A percentile compares a stretch with the other conserved stretches of the same genome.
Conservation (phyloP, 2,888 invertebrate species). For the Iphiclides podalirius region DNA sequence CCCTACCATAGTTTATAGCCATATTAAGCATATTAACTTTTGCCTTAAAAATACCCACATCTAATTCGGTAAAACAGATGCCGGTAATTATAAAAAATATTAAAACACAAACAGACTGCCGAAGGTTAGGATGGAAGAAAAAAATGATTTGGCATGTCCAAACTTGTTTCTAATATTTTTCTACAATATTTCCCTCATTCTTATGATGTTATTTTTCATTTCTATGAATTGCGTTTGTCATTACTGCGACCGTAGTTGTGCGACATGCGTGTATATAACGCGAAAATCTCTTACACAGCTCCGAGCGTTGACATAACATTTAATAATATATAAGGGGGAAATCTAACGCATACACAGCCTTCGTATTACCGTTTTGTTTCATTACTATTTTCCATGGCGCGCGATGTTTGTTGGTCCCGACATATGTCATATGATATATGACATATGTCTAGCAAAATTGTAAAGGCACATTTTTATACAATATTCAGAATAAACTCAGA, state of each 20-base stretch:
- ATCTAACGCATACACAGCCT: conserved; percentile 1
- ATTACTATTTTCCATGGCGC: conserved; percentile 14
- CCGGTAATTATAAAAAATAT: no score
- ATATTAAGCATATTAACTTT: no score
- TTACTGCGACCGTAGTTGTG: neutral
- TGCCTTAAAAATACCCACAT: no score
- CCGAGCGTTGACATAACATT: neutral
- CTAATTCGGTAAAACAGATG: no score
- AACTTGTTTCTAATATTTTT: no score
- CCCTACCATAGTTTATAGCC: no score
- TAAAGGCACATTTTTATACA: conserved; percentile 1
- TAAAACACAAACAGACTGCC: no score
- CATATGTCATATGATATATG: no score
- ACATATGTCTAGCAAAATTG: conserved; percentile 18
- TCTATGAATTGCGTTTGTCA: neutral
- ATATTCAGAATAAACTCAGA: neutral
- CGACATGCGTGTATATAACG: neutral
- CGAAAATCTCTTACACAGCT: conserved; percentile 1
- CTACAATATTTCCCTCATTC: no score
- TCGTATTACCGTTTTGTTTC: no score
- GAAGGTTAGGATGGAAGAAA: no score
- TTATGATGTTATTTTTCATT: neutral
- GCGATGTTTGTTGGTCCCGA: conserved; percentile 9
- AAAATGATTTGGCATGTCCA: no score
- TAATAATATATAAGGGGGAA: conserved; percentile 5